Conservation (phyloP, 1,140 invertebrate genomes). For the Tenebrio molitor region DNA sequence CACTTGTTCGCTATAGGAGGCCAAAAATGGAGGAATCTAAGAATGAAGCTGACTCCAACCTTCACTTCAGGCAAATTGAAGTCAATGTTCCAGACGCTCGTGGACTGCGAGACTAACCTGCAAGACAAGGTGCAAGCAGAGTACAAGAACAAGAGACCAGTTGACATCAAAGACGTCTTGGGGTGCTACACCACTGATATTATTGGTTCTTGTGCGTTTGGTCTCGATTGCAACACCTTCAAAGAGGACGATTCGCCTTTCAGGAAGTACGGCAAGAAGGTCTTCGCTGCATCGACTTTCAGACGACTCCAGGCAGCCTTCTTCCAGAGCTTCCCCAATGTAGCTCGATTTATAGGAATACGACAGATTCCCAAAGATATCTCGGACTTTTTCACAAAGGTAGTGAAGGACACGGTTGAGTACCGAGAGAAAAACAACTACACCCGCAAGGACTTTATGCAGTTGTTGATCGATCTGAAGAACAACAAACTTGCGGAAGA, state of each 20-base stretch:
- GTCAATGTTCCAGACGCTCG: conserved; percentile 63
- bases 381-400: conserved; percentile 63
- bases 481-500: too few species aligned
- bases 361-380: conserved; percentile 57
- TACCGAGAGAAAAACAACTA: conserved; percentile 51
- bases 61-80: conserved; percentile 70
- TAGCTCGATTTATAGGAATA: conserved; percentile 52
- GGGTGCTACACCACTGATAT: conserved; percentile 68
- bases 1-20: conserved; percentile 68
- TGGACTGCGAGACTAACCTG: conserved; percentile 35
- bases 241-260: conserved; percentile 65
- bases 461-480: conserved; percentile 72
- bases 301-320: conserved; percentile 47
- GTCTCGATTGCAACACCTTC: conserved; percentile 68
- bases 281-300: conserved; percentile 58
- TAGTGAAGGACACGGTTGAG: conserved; percentile 8
- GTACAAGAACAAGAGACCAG: conserved; percentile 11
- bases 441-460: conserved; percentile 72
- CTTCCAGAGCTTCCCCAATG: conserved; percentile 56
- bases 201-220: conserved; percentile 69
- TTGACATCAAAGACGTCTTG: conserved; percentile 65
- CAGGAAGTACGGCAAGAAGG: conserved; percentile 49
- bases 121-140: conserved; percentile 6
- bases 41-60: conserved; percentile 67
- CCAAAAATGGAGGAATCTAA: conserved; percentile 67